These are phyloP conservation scores for Periophthalmus modestus DNA, from an alignment of 2,113 vertebrate genomes.

Conservation along the genomic window DNA sequence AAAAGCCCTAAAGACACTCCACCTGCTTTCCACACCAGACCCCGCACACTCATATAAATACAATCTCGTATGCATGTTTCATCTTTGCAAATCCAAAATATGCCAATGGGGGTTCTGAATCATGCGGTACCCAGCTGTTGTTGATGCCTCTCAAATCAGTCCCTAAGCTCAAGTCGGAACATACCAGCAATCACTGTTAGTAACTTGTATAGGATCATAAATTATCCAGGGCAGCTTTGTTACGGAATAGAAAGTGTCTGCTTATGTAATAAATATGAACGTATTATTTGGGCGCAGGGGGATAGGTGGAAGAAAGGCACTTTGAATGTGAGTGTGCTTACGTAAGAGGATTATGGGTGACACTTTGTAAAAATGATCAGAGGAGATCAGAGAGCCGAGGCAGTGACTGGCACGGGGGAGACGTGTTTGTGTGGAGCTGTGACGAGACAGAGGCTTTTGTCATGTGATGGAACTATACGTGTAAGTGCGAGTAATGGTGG, in stretches of 20 bases:
- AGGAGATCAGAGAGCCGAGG: slow-evolving; percentile 1
- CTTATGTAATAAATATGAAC: slow-evolving; percentile 5
- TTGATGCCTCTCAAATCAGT: slow-evolving; percentile 34
- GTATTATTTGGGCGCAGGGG: background rate
- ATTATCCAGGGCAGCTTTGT: background rate
- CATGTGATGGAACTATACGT: background rate
- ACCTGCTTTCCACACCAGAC: background rate
- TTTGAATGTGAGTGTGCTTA: slow-evolving; percentile 3
- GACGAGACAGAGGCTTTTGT: background rate
- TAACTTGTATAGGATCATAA: background rate
- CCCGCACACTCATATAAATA: background rate
- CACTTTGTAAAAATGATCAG: slow-evolving; percentile 7
- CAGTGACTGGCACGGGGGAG: background rate
- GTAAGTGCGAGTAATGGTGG: background rate
- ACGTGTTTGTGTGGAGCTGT: background rate
- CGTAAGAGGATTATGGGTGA: slow-evolving; percentile 1
- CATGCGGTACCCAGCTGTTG: slow-evolving; percentile 34
- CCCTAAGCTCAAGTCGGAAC: slow-evolving; percentile 17
- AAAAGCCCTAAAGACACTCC: background rate
- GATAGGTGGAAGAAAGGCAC: background rate
- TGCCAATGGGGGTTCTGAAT: slow-evolving; percentile 32
- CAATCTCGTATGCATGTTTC: slow-evolving; percentile 10
- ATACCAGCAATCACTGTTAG: slow-evolving; percentile 5
- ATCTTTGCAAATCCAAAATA: slow-evolving; percentile 11
- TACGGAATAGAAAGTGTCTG: background rate